Conservation (phyloP, 2,113 vertebrate species). For the Miniopterus natalensis region DNA sequence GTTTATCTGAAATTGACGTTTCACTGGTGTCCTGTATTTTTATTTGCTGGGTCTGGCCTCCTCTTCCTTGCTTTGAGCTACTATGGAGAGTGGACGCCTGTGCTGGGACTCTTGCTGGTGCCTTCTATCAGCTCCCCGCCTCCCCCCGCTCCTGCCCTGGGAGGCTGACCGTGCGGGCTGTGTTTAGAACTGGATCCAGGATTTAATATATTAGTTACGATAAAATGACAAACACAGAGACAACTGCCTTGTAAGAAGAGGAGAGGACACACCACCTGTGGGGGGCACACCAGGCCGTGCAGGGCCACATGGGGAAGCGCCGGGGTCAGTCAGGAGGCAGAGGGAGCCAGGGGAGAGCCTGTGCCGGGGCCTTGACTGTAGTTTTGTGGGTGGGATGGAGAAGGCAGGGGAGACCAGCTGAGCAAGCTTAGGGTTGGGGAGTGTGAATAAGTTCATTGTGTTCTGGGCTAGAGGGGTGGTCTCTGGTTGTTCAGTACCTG, state of each 20-base stretch:
- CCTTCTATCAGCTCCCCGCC: neutral
- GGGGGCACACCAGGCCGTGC: rapidly evolving
- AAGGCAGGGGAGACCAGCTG: too few relatives aligned
- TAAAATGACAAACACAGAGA: neutral
- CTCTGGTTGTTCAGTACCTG: neutral
- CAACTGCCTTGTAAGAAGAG: neutral
- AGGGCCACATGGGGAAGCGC: neutral
- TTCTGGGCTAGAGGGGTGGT: neutral
- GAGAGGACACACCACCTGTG: rapidly evolving
- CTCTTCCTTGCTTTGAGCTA: neutral
- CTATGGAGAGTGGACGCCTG: neutral
- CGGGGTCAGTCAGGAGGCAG: neutral
- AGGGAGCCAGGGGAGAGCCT: rapidly evolving
- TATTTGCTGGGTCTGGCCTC: neutral
- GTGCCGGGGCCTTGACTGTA: rapidly evolving
- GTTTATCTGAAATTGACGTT: neutral
- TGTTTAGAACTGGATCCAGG: rapidly evolving
- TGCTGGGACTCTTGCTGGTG: neutral
- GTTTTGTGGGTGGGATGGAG: neutral
- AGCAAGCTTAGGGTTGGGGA: neutral
- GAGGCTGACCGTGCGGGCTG: neutral
- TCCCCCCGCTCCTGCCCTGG: too few relatives aligned
- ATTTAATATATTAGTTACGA: too few relatives aligned
- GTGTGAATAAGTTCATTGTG: rapidly evolving
- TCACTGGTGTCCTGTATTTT: neutral